Conservation (phyloP, 2,888 invertebrate genomes). For the Ennomos fuscantarius region DNA sequence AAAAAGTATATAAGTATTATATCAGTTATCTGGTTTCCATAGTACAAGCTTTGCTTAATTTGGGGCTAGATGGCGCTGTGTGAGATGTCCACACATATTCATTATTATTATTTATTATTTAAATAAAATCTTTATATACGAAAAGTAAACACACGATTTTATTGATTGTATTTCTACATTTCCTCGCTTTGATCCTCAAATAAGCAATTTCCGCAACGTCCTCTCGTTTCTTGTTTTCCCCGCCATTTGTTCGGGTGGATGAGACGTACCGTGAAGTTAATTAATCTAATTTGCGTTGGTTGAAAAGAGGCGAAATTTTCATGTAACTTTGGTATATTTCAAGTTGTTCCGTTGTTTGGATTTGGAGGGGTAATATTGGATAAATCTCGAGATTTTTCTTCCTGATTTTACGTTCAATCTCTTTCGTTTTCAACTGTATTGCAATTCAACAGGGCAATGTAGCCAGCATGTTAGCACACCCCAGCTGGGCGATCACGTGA, state of each 20-base stretch:
- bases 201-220: neutral
- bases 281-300: conserved; percentile 1
- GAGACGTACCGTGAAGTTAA: conserved; percentile 1
- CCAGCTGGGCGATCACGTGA: too few relatives aligned
- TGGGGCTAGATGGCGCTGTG: too few relatives aligned
- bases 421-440: neutral
- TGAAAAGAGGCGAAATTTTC: neutral
- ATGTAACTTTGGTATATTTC: neutral
- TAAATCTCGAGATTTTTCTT: neutral
- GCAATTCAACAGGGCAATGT: too few relatives aligned
- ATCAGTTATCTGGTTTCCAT: too few relatives aligned
- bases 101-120: too few relatives aligned
- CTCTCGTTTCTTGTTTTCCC: conserved; percentile 5
- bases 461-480: too few relatives aligned
- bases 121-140: too few relatives aligned
- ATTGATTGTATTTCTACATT: neutral
- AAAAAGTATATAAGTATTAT: too few relatives aligned
- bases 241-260: conserved; percentile 1
- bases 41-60: too few relatives aligned
- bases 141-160: neutral
- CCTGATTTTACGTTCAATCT: neutral
- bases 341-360: conserved; percentile 4
- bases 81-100: too few relatives aligned
- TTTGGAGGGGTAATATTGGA: neutral
- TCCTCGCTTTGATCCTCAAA: neutral